These are phyloP conservation scores for Abrostola triplasia DNA, from an alignment of 2,888 invertebrate species.

Conservation along the genomic window DNA sequence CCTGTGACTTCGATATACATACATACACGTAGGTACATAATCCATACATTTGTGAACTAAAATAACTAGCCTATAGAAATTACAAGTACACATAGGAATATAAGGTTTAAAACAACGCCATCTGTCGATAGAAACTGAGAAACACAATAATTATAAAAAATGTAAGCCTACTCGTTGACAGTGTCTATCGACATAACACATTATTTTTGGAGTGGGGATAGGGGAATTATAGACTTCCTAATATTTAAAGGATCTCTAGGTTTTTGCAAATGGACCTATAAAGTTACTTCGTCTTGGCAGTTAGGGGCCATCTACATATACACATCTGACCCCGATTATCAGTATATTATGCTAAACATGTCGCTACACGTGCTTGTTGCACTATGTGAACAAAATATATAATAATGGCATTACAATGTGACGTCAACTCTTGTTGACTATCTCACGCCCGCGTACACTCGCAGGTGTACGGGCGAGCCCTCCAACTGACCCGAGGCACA, in stretches of 20 bases:
- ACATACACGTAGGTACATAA: constrained; percentile 64
- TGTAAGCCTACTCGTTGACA: constrained; percentile 30
- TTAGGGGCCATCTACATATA: constrained; percentile 27
- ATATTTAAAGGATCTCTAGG: constrained; percentile 12
- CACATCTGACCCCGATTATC: constrained; percentile 33
- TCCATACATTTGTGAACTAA: constrained; percentile 62
- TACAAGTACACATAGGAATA: constrained; percentile 55
- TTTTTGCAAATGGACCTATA: constrained; percentile 41
- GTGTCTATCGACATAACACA: constrained; percentile 33
- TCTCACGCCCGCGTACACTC: constrained; percentile 11
- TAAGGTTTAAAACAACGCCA: constrained; percentile 34
- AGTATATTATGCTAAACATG: constrained; percentile 49
- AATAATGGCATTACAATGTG: constrained; percentile 41
- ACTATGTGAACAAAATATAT: constrained; percentile 40
- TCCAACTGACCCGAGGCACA: constrained; percentile 19
- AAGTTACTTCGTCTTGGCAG: constrained; percentile 45
- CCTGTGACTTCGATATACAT: constrained; percentile 62
- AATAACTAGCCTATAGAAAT: constrained; percentile 63
- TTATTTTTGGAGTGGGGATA: constrained; percentile 5
- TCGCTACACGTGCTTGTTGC: constrained; percentile 29
- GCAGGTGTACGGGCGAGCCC: constrained; percentile 40
- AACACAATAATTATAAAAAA: constrained; percentile 35
- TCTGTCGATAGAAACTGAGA: constrained; percentile 35
- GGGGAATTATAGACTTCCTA: constrained; percentile 16
- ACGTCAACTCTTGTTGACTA: constrained; percentile 6